These are phyloP conservation scores for Malurus alboscapulatus DNA, from an alignment of 2,113 vertebrate genomes.

Conservation along the genomic window DNA sequence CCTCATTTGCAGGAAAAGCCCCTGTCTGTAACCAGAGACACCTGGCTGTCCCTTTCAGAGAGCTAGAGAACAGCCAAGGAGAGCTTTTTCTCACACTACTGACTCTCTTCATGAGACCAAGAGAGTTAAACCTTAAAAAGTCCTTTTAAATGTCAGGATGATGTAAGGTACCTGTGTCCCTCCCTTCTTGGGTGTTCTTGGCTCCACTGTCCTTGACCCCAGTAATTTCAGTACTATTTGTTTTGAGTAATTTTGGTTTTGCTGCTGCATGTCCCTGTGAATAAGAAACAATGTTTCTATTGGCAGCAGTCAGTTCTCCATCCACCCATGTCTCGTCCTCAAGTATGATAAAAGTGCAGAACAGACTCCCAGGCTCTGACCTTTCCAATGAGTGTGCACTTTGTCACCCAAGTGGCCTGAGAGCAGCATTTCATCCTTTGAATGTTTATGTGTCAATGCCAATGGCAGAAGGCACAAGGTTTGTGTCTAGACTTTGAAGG, in stretches of 20 bases:
- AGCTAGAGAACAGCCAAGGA: not conserved
- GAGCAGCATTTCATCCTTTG: not conserved
- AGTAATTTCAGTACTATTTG: constrained; percentile 54
- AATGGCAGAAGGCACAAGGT: not conserved
- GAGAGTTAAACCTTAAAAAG: not conserved
- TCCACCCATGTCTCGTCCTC: constrained; percentile 32
- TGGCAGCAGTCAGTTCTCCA: constrained; percentile 41
- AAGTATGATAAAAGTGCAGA: not conserved
- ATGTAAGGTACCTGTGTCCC: constrained; percentile 54
- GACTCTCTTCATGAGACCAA: not conserved
- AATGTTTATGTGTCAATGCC: accelerated
- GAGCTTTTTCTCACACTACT: not conserved
- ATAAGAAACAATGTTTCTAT: constrained; percentile 57
- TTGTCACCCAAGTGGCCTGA: not conserved
- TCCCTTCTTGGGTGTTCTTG: constrained; percentile 60
- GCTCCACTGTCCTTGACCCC: constrained; percentile 52
- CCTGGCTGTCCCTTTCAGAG: not conserved
- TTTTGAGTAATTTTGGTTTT: constrained; percentile 59
- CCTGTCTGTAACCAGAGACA: not conserved
- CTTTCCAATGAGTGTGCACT: accelerated
- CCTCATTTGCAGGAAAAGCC: not conserved
- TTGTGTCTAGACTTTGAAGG: not conserved
- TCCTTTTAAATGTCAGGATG: constrained; percentile 17
- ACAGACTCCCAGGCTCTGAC: not conserved
- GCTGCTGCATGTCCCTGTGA: constrained; percentile 53